Evolutionary conservation across 2,113 vertebrate species (phyloP).

Genomic region (Corvus moneduloides): DNA sequence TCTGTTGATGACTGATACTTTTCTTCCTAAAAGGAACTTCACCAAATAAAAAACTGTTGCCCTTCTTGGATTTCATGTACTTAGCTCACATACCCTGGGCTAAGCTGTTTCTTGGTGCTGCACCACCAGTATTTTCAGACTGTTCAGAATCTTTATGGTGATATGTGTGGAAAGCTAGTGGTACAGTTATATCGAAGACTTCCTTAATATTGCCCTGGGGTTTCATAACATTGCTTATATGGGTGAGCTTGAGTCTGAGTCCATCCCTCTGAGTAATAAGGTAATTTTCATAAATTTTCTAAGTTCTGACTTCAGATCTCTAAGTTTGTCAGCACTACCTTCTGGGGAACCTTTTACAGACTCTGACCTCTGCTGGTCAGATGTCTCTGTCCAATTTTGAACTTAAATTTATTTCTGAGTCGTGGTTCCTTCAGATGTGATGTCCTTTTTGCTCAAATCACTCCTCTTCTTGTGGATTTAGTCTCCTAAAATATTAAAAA

Average conservation of each 20-base stretch:
- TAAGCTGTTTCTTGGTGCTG: background rate
- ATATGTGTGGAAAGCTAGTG: background rate
- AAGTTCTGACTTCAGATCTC: background rate
- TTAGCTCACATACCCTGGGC: background rate
- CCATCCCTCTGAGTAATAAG: background rate
- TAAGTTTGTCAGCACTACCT: background rate
- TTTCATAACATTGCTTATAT: background rate
- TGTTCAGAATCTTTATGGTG: background rate
- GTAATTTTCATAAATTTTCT: background rate
- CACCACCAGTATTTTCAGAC: background rate
- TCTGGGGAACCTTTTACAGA: background rate
- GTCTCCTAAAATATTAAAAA: background rate
- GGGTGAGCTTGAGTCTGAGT: background rate
- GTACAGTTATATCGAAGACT: background rate
- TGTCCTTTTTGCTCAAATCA: background rate
- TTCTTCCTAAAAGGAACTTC: background rate
- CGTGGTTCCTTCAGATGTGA: background rate
- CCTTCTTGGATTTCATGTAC: background rate
- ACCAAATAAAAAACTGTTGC: background rate
- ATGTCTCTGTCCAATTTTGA: background rate
- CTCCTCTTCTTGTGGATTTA: background rate
- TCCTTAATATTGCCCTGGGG: background rate
- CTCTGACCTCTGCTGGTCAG: slow-evolving; percentile 35
- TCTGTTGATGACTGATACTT: background rate
- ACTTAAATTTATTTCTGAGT: background rate